Evolutionary conservation across 2,797 vertebrate genomes (phyloP), one percentile per base, ranked within the genome.

Genomic region (Enteromius unitaeniatus): DNA sequence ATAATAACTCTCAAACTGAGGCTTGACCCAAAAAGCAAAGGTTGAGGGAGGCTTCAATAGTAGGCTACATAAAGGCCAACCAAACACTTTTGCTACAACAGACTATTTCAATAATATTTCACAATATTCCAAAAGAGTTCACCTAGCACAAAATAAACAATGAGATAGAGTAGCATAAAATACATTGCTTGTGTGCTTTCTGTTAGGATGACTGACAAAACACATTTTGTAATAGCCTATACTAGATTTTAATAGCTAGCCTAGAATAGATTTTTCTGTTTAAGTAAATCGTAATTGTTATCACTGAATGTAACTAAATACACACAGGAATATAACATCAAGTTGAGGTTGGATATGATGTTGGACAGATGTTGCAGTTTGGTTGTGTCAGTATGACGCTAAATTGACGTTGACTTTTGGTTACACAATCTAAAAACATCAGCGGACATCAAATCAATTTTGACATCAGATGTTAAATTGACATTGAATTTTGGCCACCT

Each of bases 1-100:
- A 60, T 60, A 76, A 42, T 60, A 53, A 60, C 34, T 76, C 34
- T 76, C 53, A 26, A 60, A 60, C 34, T 76, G 14, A 60, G 7
- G 74, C 34, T 26, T 60, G 53, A 60, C 53, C n/a, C n/a, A 58
- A 6, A 76, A 58, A 15, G 3, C 13, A 23, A 37, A 40, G 7
- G 31, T 37, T 9, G 31, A 53, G 19, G 21, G 21, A 58, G 15
- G 8, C 17, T 37, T 68, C 10, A 40, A 21, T 21, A 64, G 13
- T 8, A 64, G 60, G 60, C 26, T 64, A 64, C 60, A 31, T 15
- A 8, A 31, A 64, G 60, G 26, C 26, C 14, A 31, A 7, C 14
- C 7, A 17, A 64, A 64, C 60, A 17, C 26, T 31, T 62, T 62
- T 64, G 26, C 31, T 31, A 64, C 34, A 40, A 37, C 34, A 2